Conservation (phyloP, 1,140 invertebrate genomes). For the Phenacoccus solenopsis region DNA sequence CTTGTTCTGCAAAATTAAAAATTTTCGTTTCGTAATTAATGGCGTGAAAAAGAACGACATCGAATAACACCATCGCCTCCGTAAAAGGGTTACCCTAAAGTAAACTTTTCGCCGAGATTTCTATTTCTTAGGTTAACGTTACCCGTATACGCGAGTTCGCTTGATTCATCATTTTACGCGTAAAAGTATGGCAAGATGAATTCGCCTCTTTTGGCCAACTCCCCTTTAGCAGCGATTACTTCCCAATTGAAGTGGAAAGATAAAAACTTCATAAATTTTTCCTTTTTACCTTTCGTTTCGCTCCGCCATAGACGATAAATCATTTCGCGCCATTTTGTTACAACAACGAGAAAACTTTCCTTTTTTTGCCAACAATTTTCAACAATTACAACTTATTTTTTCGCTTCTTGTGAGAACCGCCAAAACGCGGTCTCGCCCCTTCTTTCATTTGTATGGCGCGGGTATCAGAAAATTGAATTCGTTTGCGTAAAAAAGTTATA, state of each 20-base stretch:
- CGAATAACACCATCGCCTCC: too few relatives aligned
- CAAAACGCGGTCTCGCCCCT: not conserved
- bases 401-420: not conserved
- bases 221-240: not conserved
- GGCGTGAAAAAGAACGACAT: too few relatives aligned
- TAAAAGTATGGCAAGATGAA: not conserved
- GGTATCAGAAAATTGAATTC: not conserved
- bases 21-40: too few relatives aligned
- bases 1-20: too few relatives aligned
- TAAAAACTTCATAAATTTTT: constrained; percentile 4
- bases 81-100: too few relatives aligned
- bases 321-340: not conserved
- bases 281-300: not conserved
- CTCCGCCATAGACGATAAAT: not conserved
- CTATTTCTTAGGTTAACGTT: too few relatives aligned
- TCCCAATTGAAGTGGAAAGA: constrained; percentile 1
- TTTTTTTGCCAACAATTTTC: not conserved
- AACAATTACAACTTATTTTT: not conserved
- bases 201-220: not conserved
- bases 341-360: not conserved
- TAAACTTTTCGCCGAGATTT: too few relatives aligned
- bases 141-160: too few relatives aligned
- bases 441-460: not conserved
- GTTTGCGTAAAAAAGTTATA: not conserved
- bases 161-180: not conserved